Base-by-base conservation (phyloP, 2,888 invertebrate genomes). In the Oligia strigilis region DNA sequence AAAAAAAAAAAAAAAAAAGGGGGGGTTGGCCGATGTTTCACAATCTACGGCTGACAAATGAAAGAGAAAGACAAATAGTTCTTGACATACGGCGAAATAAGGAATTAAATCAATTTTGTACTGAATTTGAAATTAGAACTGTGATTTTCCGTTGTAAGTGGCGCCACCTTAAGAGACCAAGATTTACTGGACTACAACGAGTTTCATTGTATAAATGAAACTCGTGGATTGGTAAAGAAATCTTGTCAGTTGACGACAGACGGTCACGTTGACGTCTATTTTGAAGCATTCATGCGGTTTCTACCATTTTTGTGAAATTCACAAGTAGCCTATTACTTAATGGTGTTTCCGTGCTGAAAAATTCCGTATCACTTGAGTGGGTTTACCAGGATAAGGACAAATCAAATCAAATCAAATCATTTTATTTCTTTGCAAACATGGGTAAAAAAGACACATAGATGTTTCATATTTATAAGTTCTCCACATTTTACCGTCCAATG, bases 201-300 rank as follows among this genome's bases (percentile, higher is more conserved):
- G 46, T 46, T 46, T 46, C 46, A 46, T 46, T 46, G 9, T 46
- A 43, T 43, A 43, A 43, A 46, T 43, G n/a, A n/a, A 70, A 36
- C 55, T 64, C 65, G 29, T 71, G 14, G 55, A 43, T 64, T 46
- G 8, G 43, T n/a, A 8, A 17, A 82, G 77, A 89, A 90, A 0
- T 90, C 90, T 67, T 80, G 84, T n/a, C 88, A 89, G 49, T 90
- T 87, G 36, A 67, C 14, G 13, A 55, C 66, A 55, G 40, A 67
- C 13, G 60, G 69, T 72, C 76, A 65, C 60, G 89, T 88, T 71
- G 90, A 90, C 69, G 86, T 91, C 66, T 90, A 90, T 77, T 78
- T 89, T 2, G 75, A 52, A 69, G 83, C 89, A 14, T 88, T 88
- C 79, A 91, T 89, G 81, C 88, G 81, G 55, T 49, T 62, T 17